Evolutionary conservation across 2,113 vertebrate species (phyloP).

Genomic region (Malurus alboscapulatus): DNA sequence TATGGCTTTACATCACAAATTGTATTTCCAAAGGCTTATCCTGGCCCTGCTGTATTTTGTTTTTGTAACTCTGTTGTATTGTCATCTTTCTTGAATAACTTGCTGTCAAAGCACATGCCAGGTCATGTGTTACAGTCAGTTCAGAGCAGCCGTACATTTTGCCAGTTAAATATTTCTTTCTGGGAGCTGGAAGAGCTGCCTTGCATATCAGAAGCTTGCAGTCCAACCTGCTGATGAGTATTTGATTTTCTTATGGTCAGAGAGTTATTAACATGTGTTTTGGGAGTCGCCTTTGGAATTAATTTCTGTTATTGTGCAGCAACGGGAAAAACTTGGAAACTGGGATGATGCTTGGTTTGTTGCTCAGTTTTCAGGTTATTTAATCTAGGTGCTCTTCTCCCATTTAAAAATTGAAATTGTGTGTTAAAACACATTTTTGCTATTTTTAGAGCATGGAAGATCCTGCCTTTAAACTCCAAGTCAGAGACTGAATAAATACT

Average conservation of each 20-base stretch:
- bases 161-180: neutral
- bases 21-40: neutral
- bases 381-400: neutral
- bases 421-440: neutral
- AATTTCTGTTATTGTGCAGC: neutral
- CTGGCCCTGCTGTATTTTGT: neutral
- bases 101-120: neutral
- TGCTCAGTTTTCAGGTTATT: neutral
- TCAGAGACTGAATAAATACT: neutral
- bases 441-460: neutral
- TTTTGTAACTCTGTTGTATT: neutral
- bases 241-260: neutral
- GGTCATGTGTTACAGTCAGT: neutral
- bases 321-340: neutral
- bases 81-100: constrained; percentile 5
- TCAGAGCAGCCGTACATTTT: neutral
- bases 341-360: neutral
- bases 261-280: neutral
- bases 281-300: neutral
- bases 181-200: neutral
- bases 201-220: neutral
- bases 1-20: neutral
- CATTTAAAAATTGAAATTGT: neutral
- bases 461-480: neutral
- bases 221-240: neutral